Conservation (phyloP, 2,113 vertebrate species). For the Phoxinus phoxinus region DNA sequence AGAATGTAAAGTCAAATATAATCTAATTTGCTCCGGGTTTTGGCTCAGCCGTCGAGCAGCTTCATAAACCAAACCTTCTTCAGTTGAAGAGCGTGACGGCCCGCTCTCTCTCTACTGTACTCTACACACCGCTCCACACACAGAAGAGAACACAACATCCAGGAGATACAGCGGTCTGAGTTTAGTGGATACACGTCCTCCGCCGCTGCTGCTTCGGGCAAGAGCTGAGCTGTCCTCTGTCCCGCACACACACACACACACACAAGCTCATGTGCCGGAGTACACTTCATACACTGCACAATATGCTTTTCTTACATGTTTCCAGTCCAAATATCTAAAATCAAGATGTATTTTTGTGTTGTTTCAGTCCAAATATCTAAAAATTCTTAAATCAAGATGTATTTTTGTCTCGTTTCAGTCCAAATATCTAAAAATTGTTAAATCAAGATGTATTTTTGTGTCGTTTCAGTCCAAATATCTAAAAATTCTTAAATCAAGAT, state of each 20-base stretch:
- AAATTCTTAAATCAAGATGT: no score
- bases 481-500: no score
- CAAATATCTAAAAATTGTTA: no score
- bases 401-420: no score
- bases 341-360: no score
- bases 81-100: constrained; percentile 46
- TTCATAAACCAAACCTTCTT: constrained; percentile 61
- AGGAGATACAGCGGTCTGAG: constrained; percentile 47
- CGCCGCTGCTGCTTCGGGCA: constrained; percentile 58
- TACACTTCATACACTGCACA: no score
- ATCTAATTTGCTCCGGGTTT: constrained; percentile 17
- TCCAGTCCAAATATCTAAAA: no score
- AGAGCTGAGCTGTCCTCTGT: constrained; percentile 48
- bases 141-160: constrained; percentile 56
- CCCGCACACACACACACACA: not conserved
- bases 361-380: no score
- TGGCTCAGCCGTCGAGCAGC: constrained; percentile 62
- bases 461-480: no score
- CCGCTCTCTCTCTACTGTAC: constrained; percentile 46
- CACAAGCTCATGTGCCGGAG: not conserved
- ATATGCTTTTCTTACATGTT: no score
- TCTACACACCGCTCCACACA: constrained; percentile 56
- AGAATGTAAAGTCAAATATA: constrained; percentile 55
- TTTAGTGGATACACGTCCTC: constrained; percentile 54
- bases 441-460: no score